Percentiles rank a stretch among this genome's conserved stretches.
phyloP scores from a whole-genome alignment of 2,888 invertebrate genomes.

The Ophion obscuratus region DNA sequence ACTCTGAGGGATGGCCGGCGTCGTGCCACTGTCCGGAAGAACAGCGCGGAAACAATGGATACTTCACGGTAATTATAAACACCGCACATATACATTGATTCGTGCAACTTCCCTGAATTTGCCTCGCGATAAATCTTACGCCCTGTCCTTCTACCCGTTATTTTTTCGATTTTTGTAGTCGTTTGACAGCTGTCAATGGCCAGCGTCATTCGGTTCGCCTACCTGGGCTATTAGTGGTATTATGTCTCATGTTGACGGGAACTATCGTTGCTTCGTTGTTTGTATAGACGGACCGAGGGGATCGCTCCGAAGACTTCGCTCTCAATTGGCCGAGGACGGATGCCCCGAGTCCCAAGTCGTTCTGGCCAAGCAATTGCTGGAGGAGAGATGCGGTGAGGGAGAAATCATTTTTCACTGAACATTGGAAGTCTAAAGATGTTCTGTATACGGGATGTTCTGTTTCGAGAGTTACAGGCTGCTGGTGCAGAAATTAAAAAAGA shows the following conservation, averaged over 20 bases:
- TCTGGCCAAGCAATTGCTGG: constrained; percentile 92
- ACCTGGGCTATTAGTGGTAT: neutral
- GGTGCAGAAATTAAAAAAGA: too few relatives aligned
- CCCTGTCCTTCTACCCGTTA: neutral
- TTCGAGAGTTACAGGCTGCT: too few relatives aligned
- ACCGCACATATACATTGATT: neutral
- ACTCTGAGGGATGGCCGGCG: constrained; percentile 85
- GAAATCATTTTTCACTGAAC: neutral
- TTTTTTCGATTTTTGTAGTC: neutral
- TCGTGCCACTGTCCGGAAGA: constrained; percentile 86
- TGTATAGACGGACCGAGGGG: constrained; percentile 88
- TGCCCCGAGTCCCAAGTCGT: constrained; percentile 96
- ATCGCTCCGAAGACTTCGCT: constrained; percentile 87
- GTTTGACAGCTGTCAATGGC: constrained; percentile 58
- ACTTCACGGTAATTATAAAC: constrained; percentile 87
- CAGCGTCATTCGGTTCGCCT: constrained; percentile 16
- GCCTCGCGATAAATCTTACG: neutral
- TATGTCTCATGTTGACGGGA: neutral
- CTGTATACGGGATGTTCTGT: too few relatives aligned
- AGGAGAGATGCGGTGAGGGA: constrained; percentile 90
- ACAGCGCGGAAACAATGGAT: constrained; percentile 91
- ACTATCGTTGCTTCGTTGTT: neutral
- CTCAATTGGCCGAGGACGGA: constrained; percentile 93
- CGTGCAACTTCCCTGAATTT: neutral
- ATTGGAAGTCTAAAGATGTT: too few relatives aligned